phyloP scores from a whole-genome alignment of 2,888 invertebrate species.

The Andrena bicolor region DNA sequence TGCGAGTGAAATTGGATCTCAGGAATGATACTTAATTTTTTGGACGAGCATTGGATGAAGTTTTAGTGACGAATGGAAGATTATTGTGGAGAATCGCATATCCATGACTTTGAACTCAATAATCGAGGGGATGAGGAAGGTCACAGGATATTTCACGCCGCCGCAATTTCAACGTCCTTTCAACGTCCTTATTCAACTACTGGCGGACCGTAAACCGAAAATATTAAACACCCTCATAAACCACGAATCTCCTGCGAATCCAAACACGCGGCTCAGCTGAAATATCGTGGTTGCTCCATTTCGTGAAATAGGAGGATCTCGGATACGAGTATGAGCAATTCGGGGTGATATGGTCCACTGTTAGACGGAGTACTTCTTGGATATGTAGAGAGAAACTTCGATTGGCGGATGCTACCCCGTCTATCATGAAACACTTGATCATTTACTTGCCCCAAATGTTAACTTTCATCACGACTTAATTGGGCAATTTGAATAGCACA shows the following conservation, averaged over 20 bases:
- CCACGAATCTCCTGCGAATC: slow-evolving; percentile 20
- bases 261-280: slow-evolving; percentile 14
- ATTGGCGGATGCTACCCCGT: no score
- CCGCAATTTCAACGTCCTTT: slow-evolving; percentile 30
- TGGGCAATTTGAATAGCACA: no score
- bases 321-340: not conserved
- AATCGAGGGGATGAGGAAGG: slow-evolving; percentile 1
- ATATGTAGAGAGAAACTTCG: not conserved
- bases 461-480: no score
- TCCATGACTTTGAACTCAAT: not conserved
- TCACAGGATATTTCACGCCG: slow-evolving; percentile 1
- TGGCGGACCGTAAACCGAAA: slow-evolving; percentile 31
- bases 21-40: no score
- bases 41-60: no score
- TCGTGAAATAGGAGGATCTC: not conserved
- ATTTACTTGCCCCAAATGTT: no score
- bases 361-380: not conserved
- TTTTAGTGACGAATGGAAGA: no score
- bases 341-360: not conserved
- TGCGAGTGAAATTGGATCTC: no score
- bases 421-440: no score
- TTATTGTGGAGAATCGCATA: not conserved
- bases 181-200: slow-evolving; percentile 14
- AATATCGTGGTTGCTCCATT: not conserved
- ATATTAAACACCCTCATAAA: slow-evolving; percentile 33